A percentile compares a stretch with the other conserved stretches of the same genome.
phyloP scores from a whole-genome alignment of 2,888 invertebrate species.

The Pristionchus fissidentatus region DNA sequence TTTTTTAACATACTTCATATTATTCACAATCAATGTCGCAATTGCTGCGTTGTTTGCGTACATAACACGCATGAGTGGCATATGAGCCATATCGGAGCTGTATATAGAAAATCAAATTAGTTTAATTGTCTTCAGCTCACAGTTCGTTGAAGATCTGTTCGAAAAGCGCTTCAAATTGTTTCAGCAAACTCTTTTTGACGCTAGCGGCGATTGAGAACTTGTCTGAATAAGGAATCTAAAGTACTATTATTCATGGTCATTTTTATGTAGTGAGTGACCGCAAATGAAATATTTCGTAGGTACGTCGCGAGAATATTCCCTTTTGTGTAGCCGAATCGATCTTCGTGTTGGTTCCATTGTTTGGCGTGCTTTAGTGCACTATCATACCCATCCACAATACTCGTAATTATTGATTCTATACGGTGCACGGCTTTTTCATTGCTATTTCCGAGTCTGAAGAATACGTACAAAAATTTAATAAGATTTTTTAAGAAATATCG shows the following conservation, averaged over 20 bases:
- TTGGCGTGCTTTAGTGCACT: too few species aligned
- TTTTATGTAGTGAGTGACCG: too few species aligned
- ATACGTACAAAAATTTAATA: too few species aligned
- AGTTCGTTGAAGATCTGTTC: too few species aligned
- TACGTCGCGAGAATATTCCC: neutral
- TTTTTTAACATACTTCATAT: too few species aligned
- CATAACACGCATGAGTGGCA: neutral
- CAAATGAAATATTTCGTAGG: neutral
- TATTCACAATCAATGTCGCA: neutral
- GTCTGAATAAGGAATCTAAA: neutral
- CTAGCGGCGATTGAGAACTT: neutral
- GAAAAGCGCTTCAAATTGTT: neutral
- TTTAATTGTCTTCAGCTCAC: too few species aligned
- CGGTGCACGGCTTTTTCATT: too few species aligned
- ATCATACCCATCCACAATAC: too few species aligned
- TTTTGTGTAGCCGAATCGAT: neutral
- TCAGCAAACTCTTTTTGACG: neutral
- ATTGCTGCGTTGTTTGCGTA: neutral
- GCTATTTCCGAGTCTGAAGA: too few species aligned
- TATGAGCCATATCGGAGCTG: neutral
- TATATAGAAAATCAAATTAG: neutral
- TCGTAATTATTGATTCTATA: too few species aligned
- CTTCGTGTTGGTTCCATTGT: slow-evolving; percentile 4
- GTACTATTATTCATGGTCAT: too few species aligned
- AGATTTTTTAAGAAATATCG: neutral